Base-by-base conservation (phyloP, 2,797 vertebrate genomes). In the Etheostoma nigrum region DNA sequence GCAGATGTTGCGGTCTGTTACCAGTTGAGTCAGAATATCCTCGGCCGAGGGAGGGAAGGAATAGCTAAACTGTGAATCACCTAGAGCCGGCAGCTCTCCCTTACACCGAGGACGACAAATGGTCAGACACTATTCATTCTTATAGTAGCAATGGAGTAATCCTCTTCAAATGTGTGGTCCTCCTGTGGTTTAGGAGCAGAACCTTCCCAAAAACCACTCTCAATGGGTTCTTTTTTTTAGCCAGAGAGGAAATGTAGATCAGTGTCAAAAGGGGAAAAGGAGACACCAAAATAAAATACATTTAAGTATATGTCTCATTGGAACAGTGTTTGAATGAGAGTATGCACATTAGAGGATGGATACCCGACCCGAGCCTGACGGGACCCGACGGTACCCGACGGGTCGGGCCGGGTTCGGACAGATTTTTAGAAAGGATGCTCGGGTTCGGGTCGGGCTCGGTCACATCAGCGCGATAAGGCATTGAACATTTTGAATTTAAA, bases 111-210 rank as follows among this genome's bases (percentile, higher is more conserved):
- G 66, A 64, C 60, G 58, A 71, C 18, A 10, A 67, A 66, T 25
- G 59, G 67, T 79, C 77, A 76, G 49, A 79, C 66, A 66, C 73
- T 75, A 11, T 76, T 78, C 59, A 52, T 78, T 89, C 86, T 74
- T 70, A 65, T 65, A 83, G 86, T 69, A 88, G 73, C 65, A 80
- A 19, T 58, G 16, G 72, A 85, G 83, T 73, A 80, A 78, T 84
- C 72, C 68, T 77, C 63, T 78, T 72, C 71, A 85, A 87, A 91
- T 91, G 86, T 92, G 90, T 90, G 92, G 89, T 90, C 91, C 79
- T 83, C 18, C 53, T 60, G 75, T 60, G 88, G 82, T 80, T 79
- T 64, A 63, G 62, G 60, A 85, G 47, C 68, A 68, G 75, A 86
- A 33, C 66, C 23, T 44, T 74, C 75, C 73, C 61, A 51, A 81